Conservation (phyloP, 1,140 invertebrate species). For the Yoshiicerus persimilis region DNA sequence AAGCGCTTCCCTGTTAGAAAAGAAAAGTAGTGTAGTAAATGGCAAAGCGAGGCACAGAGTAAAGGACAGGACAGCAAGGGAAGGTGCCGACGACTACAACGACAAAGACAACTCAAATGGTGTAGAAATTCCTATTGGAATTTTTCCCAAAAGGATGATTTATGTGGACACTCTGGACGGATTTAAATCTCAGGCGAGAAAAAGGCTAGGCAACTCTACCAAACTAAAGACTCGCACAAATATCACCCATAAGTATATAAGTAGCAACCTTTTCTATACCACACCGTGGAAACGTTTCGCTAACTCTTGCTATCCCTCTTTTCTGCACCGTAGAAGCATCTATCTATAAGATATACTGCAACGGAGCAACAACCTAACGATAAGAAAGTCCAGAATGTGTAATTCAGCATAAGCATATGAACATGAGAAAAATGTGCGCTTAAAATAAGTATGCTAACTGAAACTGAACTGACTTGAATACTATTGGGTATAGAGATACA, state of each 20-base stretch:
- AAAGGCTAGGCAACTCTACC: background rate
- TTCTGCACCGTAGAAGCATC: too few relatives aligned
- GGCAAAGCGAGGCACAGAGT: background rate
- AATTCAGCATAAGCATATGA: too few relatives aligned
- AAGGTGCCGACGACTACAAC: background rate
- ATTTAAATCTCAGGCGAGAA: conserved; percentile 2
- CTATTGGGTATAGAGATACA: too few relatives aligned
- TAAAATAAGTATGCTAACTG: too few relatives aligned
- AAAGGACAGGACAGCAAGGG: background rate
- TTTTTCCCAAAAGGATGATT: conserved; percentile 10
- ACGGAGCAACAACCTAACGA: too few relatives aligned
- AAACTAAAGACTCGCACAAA: background rate
- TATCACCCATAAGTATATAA: background rate
- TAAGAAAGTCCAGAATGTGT: too few relatives aligned
- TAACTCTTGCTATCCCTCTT: too few relatives aligned
- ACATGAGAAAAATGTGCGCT: too few relatives aligned
- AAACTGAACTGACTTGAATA: too few relatives aligned
- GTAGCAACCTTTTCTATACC: too few relatives aligned
- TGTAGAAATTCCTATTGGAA: conserved; percentile 11
- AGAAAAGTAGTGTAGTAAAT: background rate
- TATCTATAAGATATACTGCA: too few relatives aligned
- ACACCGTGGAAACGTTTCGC: too few relatives aligned
- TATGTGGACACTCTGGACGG: background rate
- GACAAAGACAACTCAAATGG: conserved; percentile 11
- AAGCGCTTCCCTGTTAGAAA: background rate